Evolutionary conservation across 1,140 invertebrate species (phyloP).

Genomic region (Neuroterus valhalla): DNA sequence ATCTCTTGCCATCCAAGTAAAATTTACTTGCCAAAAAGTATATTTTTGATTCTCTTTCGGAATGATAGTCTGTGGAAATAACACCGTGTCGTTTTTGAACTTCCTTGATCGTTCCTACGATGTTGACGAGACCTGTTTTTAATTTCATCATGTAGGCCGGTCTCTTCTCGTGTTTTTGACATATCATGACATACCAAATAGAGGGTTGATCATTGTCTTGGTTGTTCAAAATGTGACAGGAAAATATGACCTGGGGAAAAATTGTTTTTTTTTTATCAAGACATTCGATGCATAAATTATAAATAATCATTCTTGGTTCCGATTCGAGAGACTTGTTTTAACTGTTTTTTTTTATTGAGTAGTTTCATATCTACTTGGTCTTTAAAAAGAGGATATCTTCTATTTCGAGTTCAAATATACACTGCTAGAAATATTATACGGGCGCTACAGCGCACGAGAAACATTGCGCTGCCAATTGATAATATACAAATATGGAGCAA

Average conservation of each 20-base stretch:
- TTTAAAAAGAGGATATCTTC: no score
- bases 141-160: constrained; percentile 1
- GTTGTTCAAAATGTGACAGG: constrained; percentile 49
- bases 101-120: constrained; percentile 37
- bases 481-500: no score
- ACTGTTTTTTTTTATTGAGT: no score
- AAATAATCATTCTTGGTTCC: no score
- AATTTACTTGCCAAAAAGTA: constrained; percentile 58
- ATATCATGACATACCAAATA: constrained; percentile 49
- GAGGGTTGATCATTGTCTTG: constrained; percentile 3
- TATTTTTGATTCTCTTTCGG: constrained; percentile 42
- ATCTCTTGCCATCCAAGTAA: constrained; percentile 54
- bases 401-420: no score
- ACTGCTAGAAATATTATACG: no score
- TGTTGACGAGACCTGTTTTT: constrained; percentile 44
- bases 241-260: constrained; percentile 52
- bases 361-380: no score
- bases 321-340: no score
- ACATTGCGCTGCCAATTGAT: no score
- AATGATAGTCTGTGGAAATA: constrained; percentile 42
- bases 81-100: constrained; percentile 53
- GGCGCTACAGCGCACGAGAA: no score
- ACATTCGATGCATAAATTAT: not conserved
- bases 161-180: constrained; percentile 39
- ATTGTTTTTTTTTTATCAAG: not conserved